These are phyloP conservation scores for Torymus tubicola DNA, from an alignment of 2,888 invertebrate species.

Conservation along the genomic window DNA sequence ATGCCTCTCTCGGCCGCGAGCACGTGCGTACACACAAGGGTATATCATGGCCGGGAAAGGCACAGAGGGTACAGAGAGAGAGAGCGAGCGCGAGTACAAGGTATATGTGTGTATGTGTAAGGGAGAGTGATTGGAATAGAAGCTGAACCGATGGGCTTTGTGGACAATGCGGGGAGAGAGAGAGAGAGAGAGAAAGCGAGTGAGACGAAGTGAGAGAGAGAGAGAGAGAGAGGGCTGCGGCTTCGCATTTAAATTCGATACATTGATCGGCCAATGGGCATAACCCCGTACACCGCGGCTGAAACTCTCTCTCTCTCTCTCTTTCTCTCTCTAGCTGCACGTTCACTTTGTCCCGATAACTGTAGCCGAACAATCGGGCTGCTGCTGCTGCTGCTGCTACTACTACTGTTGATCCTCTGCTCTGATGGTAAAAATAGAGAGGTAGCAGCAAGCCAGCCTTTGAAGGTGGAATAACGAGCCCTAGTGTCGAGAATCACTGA, in stretches of 20 bases:
- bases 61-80: background rate
- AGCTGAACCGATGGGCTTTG: background rate
- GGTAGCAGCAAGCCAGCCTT: too few relatives aligned
- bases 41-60: constrained; percentile 11
- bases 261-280: constrained; percentile 47
- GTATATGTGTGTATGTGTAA: background rate
- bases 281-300: background rate
- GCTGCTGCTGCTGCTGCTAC: background rate
- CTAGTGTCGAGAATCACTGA: too few relatives aligned
- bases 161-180: background rate
- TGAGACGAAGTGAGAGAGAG: constrained; percentile 1
- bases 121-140: background rate
- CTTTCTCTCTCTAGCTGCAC: too few relatives aligned
- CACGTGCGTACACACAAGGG: background rate
- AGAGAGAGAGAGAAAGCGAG: constrained; percentile 41
- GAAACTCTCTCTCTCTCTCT: too few relatives aligned
- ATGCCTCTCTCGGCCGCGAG: background rate
- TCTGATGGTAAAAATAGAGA: too few relatives aligned
- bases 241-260: constrained; percentile 54
- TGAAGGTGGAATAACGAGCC: too few relatives aligned
- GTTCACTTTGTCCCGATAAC: too few relatives aligned
- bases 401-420: background rate
- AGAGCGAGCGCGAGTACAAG: background rate
- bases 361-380: too few relatives aligned
- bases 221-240: constrained; percentile 48